Evolutionary conservation across 2,113 vertebrate species (phyloP).

Genomic region (Lepidothrix coronata): DNA sequence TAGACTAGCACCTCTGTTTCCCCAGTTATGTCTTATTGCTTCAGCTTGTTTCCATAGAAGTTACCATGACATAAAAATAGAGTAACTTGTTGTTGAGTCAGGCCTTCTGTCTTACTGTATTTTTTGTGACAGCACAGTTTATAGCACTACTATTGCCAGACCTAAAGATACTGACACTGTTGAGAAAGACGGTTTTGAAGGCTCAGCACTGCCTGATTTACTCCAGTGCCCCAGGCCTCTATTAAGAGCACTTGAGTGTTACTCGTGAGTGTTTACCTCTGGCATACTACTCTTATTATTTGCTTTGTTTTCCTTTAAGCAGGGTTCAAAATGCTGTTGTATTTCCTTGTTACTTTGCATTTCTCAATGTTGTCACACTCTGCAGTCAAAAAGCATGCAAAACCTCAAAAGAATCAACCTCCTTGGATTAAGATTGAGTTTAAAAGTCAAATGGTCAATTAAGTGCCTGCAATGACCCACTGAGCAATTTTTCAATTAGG

Average conservation of each 20-base stretch:
- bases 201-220: not conserved
- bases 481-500: conserved; percentile 36
- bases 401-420: conserved; percentile 10
- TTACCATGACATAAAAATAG: not conserved
- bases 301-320: not conserved
- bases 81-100: not conserved
- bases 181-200: not conserved
- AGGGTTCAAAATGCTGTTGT: not conserved
- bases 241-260: not conserved
- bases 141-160: not conserved
- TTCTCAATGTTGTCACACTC: not conserved
- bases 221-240: not conserved
- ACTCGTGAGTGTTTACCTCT: not conserved
- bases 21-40: not conserved
- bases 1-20: not conserved
- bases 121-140: not conserved
- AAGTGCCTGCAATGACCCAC: not conserved
- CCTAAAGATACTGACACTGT: not conserved
- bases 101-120: not conserved
- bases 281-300: not conserved
- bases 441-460: conserved; percentile 29
- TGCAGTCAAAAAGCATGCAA: not conserved
- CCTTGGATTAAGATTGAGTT: not conserved
- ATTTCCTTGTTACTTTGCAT: not conserved
- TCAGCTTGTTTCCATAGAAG: not conserved